These are phyloP conservation scores for Rhynchopsitta pachyrhyncha DNA, from an alignment of 2,113 vertebrate genomes.

Conservation along the genomic window DNA sequence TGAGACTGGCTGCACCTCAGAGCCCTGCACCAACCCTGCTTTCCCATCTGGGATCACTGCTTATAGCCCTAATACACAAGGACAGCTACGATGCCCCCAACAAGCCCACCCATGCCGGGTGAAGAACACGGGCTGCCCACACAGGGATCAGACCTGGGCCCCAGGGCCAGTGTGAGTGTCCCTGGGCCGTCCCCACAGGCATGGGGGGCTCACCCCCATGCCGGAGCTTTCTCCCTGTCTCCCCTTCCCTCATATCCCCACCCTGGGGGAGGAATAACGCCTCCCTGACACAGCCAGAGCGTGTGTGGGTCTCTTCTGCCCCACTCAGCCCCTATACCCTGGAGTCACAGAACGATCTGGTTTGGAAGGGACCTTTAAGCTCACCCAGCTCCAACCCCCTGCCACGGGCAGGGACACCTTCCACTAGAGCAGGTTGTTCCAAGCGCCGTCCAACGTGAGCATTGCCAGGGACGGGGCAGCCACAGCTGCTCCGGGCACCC, in stretches of 20 bases:
- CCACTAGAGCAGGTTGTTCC: background rate
- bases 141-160: too few relatives aligned
- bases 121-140: rapidly evolving
- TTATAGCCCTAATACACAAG: rapidly evolving
- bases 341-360: background rate
- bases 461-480: background rate
- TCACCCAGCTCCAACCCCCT: background rate
- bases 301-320: background rate
- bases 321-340: background rate
- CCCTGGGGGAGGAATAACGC: rapidly evolving
- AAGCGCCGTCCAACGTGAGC: background rate
- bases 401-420: background rate
- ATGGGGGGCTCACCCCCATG: rapidly evolving
- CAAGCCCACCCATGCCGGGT: rapidly evolving
- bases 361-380: background rate
- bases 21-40: background rate
- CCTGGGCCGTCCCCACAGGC: rapidly evolving
- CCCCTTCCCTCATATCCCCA: background rate
- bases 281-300: rapidly evolving
- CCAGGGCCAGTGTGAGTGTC: rapidly evolving
- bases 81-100: background rate
- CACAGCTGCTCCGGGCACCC: background rate
- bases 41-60: background rate
- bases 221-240: rapidly evolving
- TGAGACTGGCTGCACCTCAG: background rate